Conservation (phyloP, 2,888 invertebrate species). For the Crepidodera aurea region DNA sequence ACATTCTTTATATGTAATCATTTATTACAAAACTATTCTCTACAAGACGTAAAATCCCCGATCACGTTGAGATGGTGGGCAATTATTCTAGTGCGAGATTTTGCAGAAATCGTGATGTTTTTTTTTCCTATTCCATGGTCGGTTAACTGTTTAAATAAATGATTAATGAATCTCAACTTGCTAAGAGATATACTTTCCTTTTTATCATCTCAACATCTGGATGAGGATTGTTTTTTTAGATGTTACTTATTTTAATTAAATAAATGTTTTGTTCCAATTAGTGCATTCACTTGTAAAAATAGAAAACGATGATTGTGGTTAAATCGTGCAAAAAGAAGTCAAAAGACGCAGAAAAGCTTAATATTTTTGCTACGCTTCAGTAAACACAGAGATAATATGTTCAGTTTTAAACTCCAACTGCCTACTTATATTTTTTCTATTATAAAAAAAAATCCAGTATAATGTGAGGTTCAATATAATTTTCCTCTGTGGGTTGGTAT, state of each 20-base stretch:
- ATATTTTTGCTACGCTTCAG: too few species aligned
- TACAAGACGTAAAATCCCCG: slow-evolving; percentile 11
- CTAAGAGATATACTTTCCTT: slow-evolving; percentile 22
- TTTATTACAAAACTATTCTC: slow-evolving; percentile 16
- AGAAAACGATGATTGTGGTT: not conserved
- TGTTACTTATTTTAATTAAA: not conserved
- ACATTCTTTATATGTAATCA: slow-evolving; percentile 15
- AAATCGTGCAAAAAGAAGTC: not conserved
- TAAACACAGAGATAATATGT: too few species aligned
- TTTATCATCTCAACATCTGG: slow-evolving; percentile 11
- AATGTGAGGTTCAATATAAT: too few species aligned
- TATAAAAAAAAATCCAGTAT: too few species aligned
- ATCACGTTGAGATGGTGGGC: slow-evolving; percentile 14
- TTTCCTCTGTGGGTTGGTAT: too few species aligned
- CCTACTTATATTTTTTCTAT: too few species aligned
- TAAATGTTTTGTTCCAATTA: slow-evolving; percentile 1
- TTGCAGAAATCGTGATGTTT: slow-evolving; percentile 22
- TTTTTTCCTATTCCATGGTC: slow-evolving; percentile 22
- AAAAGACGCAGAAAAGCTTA: not conserved
- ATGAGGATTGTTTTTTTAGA: slow-evolving; percentile 5
- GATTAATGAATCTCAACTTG: slow-evolving; percentile 14
- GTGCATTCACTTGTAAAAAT: not conserved
- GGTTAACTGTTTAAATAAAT: slow-evolving; percentile 25
- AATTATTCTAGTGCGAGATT: slow-evolving; percentile 24
- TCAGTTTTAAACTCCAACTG: too few species aligned